Percentiles rank a stretch among this genome's conserved stretches.
Conservation (phyloP, 2,113 vertebrate species). For the Mystacornis crossleyi region DNA sequence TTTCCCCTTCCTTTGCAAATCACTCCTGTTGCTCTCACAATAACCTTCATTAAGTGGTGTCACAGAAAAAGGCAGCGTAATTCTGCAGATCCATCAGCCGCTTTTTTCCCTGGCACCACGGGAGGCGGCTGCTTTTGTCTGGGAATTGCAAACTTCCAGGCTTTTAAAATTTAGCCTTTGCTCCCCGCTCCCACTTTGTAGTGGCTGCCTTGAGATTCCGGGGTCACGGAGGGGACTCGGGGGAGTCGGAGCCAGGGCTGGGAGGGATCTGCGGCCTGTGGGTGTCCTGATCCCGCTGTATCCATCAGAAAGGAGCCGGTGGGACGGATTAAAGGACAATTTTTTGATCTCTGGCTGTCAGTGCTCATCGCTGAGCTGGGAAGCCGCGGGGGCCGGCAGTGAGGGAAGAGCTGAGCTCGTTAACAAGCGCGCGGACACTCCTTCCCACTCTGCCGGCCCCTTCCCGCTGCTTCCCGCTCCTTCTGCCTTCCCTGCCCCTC, state of each 20-base stretch:
- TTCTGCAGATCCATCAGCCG: not conserved
- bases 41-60: not conserved
- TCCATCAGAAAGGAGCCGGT: not conserved
- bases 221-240: not conserved
- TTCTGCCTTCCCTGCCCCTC: not conserved
- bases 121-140: not conserved
- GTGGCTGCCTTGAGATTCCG: not conserved
- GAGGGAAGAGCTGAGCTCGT: not conserved
- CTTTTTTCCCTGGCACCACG: not conserved
- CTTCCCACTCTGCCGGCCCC: not conserved
- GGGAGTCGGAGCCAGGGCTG: not conserved
- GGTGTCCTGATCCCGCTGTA: not conserved
- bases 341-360: not conserved
- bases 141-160: not conserved
- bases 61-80: not conserved
- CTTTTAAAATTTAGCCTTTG: not conserved
- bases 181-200: not conserved
- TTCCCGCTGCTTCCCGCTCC: not conserved
- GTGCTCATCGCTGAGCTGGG: not conserved
- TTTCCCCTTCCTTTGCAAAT: not conserved
- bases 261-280: not conserved
- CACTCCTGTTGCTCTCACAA: not conserved
- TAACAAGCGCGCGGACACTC: fast-evolving
- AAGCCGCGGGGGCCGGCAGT: not conserved
- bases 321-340: fast-evolving